A percentile compares a stretch with the other conserved stretches of the same genome.
Conservation (phyloP, 2,113 vertebrate species). For the Gasterosteus aculeatus region DNA sequence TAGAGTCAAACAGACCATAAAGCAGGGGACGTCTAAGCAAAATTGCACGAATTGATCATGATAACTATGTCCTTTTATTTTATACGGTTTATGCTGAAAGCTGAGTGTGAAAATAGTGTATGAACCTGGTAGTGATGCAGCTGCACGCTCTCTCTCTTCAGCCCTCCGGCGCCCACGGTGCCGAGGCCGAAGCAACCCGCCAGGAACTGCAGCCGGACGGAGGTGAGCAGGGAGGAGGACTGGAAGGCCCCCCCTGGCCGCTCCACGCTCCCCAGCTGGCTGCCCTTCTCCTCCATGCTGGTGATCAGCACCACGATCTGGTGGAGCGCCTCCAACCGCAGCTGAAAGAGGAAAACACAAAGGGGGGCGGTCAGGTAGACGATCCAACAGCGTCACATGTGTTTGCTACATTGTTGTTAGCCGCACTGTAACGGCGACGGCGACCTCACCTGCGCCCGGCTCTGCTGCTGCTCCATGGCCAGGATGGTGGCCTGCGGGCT, state of each 20-base stretch:
- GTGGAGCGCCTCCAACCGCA: constrained; percentile 95
- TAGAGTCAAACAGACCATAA: neutral
- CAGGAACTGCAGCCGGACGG: constrained; percentile 94
- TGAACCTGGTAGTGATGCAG: constrained; percentile 95
- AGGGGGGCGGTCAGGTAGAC: neutral
- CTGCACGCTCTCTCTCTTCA: constrained; percentile 92
- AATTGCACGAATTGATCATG: too few relatives aligned
- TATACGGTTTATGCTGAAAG: too few relatives aligned
- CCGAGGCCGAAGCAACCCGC: constrained; percentile 96
- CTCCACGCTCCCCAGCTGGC: constrained; percentile 75
- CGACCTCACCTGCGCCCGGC: constrained; percentile 88
- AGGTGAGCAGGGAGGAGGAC: constrained; percentile 92
- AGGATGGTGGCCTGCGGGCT: constrained; percentile 91
- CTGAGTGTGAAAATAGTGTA: too few relatives aligned
- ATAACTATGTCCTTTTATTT: too few relatives aligned
- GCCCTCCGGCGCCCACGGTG: constrained; percentile 85
- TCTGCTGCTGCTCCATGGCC: constrained; percentile 97
- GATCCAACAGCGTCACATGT: neutral
- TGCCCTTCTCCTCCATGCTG: constrained; percentile 97
- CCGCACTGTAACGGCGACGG: neutral
- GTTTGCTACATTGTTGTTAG: neutral
- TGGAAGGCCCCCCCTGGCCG: constrained; percentile 85
- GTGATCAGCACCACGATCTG: constrained; percentile 95
- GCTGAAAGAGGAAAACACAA: constrained; percentile 72
- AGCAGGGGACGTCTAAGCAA: neutral